Evolutionary conservation across 1,140 invertebrate species (phyloP), one percentile per base, ranked within the genome.

Genomic region (Caerostris extrusa): DNA sequence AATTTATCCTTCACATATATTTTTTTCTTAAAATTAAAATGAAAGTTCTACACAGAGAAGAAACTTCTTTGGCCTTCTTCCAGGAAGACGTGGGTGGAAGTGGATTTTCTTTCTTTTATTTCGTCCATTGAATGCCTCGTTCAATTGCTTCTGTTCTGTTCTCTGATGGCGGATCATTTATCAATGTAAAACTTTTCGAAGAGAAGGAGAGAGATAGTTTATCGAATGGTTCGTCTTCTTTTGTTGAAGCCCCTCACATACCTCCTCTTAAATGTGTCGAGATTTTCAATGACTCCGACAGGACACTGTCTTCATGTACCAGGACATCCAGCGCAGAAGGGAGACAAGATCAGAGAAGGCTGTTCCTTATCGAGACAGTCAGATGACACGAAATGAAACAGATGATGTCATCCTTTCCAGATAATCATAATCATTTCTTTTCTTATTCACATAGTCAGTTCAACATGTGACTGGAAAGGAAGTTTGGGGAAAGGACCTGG

Each of bases 141-240:
- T 85, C 82, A 85, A 85, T 85, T 85, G 55, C 34, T 34, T 34
- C 34, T 34, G 34, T 34, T 34, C 82, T 56, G 56, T 10, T 56
- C 19, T 53, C 50, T 55, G 57, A 85, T 85, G 55, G 82, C 53
- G 56, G 12, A 55, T 58, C 82, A 85, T 85, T 85, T 85, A 85
- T 85, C 82, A 85, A 85, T 85, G 82, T 85, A 85, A 85, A 85
- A 85, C 53, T 85, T 85, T 19, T n/a, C 12, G 17, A 55, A 85
- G 57, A 17, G 50, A 85, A 19, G 19, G 19, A n/a, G 5, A n/a
- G 5, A 19, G 82, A 56, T 85, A 85, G 82, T 85, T 85, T 85
- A 85, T 85, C 82, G 82, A 85, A 85, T 85, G 57, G 53, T 34
- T 34, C 34, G 17, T 57, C 82, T 85, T 85, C 56, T 85, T 85